Base-by-base conservation (phyloP, 2,797 vertebrate species). In the Sebastes hopkinsi region DNA sequence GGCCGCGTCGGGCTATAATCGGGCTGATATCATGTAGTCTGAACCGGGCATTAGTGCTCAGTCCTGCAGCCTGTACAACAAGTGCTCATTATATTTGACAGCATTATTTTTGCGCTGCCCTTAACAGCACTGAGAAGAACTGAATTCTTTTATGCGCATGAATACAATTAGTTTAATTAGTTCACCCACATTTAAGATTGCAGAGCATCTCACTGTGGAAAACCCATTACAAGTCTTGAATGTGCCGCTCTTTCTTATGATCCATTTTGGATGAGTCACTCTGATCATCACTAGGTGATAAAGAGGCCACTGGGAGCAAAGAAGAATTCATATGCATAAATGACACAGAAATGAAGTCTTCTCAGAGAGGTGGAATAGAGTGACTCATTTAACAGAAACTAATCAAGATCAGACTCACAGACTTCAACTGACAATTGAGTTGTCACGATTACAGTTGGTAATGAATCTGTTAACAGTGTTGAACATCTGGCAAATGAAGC, bases 111-210 rank as follows among this genome's bases (percentile, higher is more conserved):
- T 80, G 23, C 22, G 5, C 67, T 87, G 80, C 77, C 82, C 83
- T 84, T 88, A 82, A 77, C 46, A 62, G 60, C 77, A 75, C 8
- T n/a, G 20, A 58, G 52, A 73, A 70, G 18, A 83, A 55, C 12
- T 54, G 20, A 82, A 67, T 81, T 84, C 16, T 89, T 85, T 81
- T 79, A 83, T 80, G 65, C 55, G 50, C 65, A 77, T 77, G 70
- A 79, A 86, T 72, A 75, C 73, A 87, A 85, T 89, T 82, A 77
- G 78, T 87, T 91, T 88, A 89, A 93, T 91, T 88, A 90, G 79
- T 81, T 88, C 81, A 84, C 72, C 71, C 76, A 82, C 82, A 81
- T 85, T 84, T 81, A 67, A 79, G 60, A 84, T 73, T 75, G 66
- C 75, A 32, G 67, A 72, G 71, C 75, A 71, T 83, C 71, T 84